Base-by-base conservation (phyloP, 2,113 vertebrate genomes). In the Calypte anna region DNA sequence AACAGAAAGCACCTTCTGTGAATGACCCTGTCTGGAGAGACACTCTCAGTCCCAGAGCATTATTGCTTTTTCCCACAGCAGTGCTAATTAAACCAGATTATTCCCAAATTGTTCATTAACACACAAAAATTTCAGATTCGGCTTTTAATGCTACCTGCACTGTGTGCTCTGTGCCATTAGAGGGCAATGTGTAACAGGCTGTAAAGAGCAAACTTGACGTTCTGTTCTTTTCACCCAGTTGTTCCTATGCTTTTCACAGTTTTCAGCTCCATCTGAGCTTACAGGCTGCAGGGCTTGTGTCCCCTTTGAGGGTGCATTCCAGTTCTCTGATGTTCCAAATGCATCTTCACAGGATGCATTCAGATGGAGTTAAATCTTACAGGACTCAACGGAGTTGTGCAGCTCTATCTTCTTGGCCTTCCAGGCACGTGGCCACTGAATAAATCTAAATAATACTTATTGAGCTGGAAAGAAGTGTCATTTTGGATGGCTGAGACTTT, bases 101-200 rank as follows among this genome's bases (percentile, higher is more conserved):
- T 40, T 73, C 76, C 43, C 22, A 43, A n/a, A 10, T 3, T 33
- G 18, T 70, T 86, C 44, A 2, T 30, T n/a, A 19, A 36, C 55
- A 55, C 12, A 13, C 12, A 20, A 23, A 48, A 51, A 13, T 5
- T 31, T 38, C 40, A 38, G 48, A 19, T 64, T 76, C 10, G 4
- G 14, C n/a, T 50, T 79, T 53, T 17, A 5, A 33, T 46, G 28
- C 33, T 43, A 7, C 61, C 14, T 72, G 84, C 76, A 63, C 16
- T 79, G 0, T 4, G 15, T 30, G 11, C 28, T 51, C 25, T 51
- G 72, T 24, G 38, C 96, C 98, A 84, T 69, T n/a, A 97, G 98
- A 96, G 97, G 97, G 95, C 90, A 91, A 66, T 76, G 68, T 86
- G 53, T 36, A 7, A 59, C 59, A 77, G 68, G 19, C 59, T 58